Evolutionary conservation across 2,797 vertebrate species (phyloP).

Genomic region (Serranus cabrilla): DNA sequence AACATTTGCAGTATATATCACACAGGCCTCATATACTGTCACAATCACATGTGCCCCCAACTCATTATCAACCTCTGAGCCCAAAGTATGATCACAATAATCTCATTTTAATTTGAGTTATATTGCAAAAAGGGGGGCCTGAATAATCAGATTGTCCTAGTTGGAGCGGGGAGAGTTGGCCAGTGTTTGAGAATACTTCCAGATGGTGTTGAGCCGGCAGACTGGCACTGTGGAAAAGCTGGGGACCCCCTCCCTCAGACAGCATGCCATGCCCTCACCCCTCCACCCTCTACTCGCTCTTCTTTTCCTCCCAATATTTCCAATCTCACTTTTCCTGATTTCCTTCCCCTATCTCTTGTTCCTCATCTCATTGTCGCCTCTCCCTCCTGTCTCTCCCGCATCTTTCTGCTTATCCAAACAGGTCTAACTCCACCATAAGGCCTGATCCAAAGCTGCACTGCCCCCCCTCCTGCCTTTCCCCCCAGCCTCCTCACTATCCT

Average conservation of each 20-base stretch:
- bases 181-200: slow-evolving; percentile 89
- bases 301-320: slow-evolving; percentile 30
- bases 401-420: slow-evolving; percentile 74
- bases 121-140: slow-evolving; percentile 59
- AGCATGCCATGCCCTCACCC: slow-evolving; percentile 58
- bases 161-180: slow-evolving; percentile 82
- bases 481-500: slow-evolving; percentile 64
- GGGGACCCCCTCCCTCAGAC: slow-evolving; percentile 69
- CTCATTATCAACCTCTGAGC: slow-evolving; percentile 74
- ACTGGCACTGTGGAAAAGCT: slow-evolving; percentile 85
- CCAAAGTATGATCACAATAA: slow-evolving; percentile 81
- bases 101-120: slow-evolving; percentile 84
- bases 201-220: slow-evolving; percentile 90
- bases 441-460: slow-evolving; percentile 83
- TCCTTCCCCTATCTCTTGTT: slow-evolving; percentile 39
- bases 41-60: slow-evolving; percentile 57
- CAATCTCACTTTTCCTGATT: slow-evolving; percentile 44
- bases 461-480: slow-evolving; percentile 73
- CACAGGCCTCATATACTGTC: slow-evolving; percentile 65
- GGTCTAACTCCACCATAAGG: slow-evolving; percentile 81
- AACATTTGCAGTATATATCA: slow-evolving; percentile 74
- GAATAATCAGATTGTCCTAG: slow-evolving; percentile 82
- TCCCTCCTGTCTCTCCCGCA: slow-evolving; percentile 20
- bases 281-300: slow-evolving; percentile 35
- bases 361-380: slow-evolving; percentile 47